Base-by-base conservation (phyloP, 2,888 invertebrate genomes). In the Drosophila recens region DNA sequence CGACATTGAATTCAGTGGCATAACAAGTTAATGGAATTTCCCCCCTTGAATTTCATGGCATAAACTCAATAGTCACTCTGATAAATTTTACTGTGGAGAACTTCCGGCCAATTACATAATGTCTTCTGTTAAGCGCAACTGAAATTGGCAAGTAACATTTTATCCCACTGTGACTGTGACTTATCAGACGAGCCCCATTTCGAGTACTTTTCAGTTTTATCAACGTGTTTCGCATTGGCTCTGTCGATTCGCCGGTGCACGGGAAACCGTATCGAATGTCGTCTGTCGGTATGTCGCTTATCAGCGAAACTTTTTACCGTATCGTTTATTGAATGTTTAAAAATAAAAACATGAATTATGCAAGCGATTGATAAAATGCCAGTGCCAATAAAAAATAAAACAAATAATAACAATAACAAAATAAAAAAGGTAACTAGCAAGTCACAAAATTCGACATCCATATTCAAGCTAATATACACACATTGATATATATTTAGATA, bases 321-420 rank as follows among this genome's bases (percentile, higher is more conserved):
- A 57, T n/a, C 61, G 49, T 67, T 76, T 66, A 79, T 87, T 82
- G 66, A 71, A 40, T 83, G 74, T 80, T 81, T 68, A 76, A 75
- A 85, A 80, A 87, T 78, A 76, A 87, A 74, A 75, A 83, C 85
- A 81, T 66, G 71, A 71, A 79, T 72, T 79, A 65, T 72, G 66
- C 71, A 66, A 71, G 69, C 75, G 48, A 62, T 75, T 82, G 87
- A 82, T 87, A 87, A 82, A 83, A 76, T 58, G 43, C 57, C 77
- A 67, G 36, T 43, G 45, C 48, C 43, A 43, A 40, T 43, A 48
- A 61, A 54, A 30, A 43, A 57, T 38, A 17, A 8, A 45, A 13
- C 23, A 33, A 43, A 43, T 11, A 45, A 62, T 15, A 33, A 30
- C 15, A 30, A n/a, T 27, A n/a, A 23, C 34, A 27, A 33, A 51